Conservation (phyloP, 1,140 invertebrate species). For the Maconellicoccus hirsutus region DNA sequence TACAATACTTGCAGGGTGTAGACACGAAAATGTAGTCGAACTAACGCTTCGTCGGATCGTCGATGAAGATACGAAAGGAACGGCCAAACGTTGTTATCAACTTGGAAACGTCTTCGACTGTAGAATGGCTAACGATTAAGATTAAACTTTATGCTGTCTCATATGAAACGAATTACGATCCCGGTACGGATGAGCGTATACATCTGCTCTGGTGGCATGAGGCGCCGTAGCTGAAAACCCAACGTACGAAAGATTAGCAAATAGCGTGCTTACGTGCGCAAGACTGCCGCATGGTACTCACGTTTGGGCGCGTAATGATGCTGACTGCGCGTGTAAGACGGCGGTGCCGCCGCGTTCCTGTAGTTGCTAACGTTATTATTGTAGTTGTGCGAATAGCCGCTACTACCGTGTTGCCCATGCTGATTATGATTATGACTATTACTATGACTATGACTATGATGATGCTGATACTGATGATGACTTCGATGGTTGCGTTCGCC, state of each 20-base stretch:
- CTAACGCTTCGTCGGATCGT: too few species aligned
- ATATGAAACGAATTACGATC: conserved; percentile 16
- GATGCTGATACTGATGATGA: conserved; percentile 18
- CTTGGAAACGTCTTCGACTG: too few species aligned
- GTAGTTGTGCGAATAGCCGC: not conserved
- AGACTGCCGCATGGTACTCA: too few species aligned
- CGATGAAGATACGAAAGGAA: too few species aligned
- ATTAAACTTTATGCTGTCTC: conserved; percentile 30
- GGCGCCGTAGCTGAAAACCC: conserved; percentile 22
- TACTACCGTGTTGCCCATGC: not conserved
- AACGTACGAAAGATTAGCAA: conserved; percentile 26
- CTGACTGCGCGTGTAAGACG: not conserved
- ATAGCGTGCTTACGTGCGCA: too few species aligned
- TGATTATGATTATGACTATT: too few species aligned
- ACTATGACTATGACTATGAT: not conserved
- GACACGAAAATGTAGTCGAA: too few species aligned
- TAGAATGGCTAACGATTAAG: too few species aligned
- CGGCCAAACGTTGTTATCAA: too few species aligned
- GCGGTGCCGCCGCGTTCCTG: not conserved
- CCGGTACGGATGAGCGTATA: conserved; percentile 28
- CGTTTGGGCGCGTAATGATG: conserved; percentile 22
- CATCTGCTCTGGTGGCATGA: conserved; percentile 29
- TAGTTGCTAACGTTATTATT: conserved; percentile 9
- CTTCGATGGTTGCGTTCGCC: conserved; percentile 5
- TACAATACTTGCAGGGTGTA: too few species aligned